These are phyloP conservation scores for Cenopis cana DNA, from an alignment of 2,888 invertebrate species.

Conservation along the genomic window DNA sequence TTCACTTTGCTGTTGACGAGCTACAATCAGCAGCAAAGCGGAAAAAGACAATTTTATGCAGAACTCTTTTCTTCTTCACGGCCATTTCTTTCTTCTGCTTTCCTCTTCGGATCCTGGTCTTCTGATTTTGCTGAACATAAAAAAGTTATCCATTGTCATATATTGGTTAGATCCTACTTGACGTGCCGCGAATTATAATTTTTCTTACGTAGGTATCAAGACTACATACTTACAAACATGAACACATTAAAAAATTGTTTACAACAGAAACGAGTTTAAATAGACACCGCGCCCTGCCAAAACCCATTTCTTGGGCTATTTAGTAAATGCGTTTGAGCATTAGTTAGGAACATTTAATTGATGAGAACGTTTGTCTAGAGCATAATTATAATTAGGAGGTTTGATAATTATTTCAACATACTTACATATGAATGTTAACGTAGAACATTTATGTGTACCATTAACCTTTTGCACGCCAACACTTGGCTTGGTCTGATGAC, in stretches of 20 bases:
- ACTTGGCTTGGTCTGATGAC: not conserved
- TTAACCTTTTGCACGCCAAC: not conserved
- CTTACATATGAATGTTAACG: too few relatives aligned
- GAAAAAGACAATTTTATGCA: constrained; percentile 85
- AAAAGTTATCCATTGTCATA: not conserved
- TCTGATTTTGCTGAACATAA: constrained; percentile 7
- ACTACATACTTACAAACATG: not conserved
- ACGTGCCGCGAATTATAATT: too few relatives aligned
- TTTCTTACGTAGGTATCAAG: too few relatives aligned
- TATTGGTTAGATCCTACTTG: not conserved
- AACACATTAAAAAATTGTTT: constrained; percentile 39
- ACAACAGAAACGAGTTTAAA: constrained; percentile 30
- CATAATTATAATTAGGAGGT: not conserved
- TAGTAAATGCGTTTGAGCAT: constrained; percentile 27
- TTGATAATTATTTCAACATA: not conserved
- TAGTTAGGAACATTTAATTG: constrained; percentile 16
- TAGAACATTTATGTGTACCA: too few relatives aligned
- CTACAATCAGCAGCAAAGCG: constrained; percentile 85
- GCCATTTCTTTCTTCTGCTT: constrained; percentile 47
- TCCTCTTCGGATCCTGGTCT: not conserved
- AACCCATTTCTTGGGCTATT: constrained; percentile 36
- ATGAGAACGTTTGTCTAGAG: constrained; percentile 5
- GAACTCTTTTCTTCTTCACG: constrained; percentile 67
- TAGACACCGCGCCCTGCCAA: constrained; percentile 37
- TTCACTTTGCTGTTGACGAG: constrained; percentile 84